Evolutionary conservation across 2,888 invertebrate species (phyloP).

Genomic region (Acanthoscelides obtectus): DNA sequence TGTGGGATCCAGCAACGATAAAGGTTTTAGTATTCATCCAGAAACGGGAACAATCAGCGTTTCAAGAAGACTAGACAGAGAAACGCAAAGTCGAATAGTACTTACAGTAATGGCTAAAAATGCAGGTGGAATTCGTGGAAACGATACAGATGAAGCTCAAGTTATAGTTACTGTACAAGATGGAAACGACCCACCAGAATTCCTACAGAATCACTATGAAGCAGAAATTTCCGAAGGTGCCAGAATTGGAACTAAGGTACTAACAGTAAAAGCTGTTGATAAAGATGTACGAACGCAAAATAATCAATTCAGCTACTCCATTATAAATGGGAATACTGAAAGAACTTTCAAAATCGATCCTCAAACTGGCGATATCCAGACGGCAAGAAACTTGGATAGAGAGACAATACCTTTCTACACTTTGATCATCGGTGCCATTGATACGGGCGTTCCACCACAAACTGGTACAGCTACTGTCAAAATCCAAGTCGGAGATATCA

Average conservation of each 20-base stretch:
- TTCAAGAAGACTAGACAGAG: constrained; percentile 75
- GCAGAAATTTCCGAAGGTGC: constrained; percentile 79
- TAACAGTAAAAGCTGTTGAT: constrained; percentile 80
- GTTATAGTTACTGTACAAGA: constrained; percentile 91
- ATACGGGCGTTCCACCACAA: constrained; percentile 83
- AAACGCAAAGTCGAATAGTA: constrained; percentile 84
- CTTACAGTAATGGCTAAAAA: constrained; percentile 93
- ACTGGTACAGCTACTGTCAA: constrained; percentile 85
- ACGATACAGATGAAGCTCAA: constrained; percentile 93
- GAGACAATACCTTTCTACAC: constrained; percentile 73
- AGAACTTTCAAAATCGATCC: constrained; percentile 86
- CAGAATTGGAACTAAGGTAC: constrained; percentile 65
- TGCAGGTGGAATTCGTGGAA: constrained; percentile 86
- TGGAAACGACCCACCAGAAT: constrained; percentile 94
- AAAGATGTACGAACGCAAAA: constrained; percentile 88
- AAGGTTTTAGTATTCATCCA: constrained; percentile 81
- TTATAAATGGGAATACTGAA: constrained; percentile 76
- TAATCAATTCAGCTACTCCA: constrained; percentile 87
- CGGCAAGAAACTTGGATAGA: constrained; percentile 70
- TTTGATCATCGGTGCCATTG: constrained; percentile 80
- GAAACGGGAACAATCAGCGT: constrained; percentile 82
- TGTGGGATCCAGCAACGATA: constrained; percentile 88
- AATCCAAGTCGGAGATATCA: constrained; percentile 79
- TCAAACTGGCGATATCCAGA: constrained; percentile 78
- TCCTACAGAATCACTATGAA: constrained; percentile 73